A percentile compares a stretch with the other conserved stretches of the same genome.
These are phyloP conservation scores for Mactra quadrangularis DNA, from an alignment of 1,140 invertebrate genomes.

Conservation along the genomic window DNA sequence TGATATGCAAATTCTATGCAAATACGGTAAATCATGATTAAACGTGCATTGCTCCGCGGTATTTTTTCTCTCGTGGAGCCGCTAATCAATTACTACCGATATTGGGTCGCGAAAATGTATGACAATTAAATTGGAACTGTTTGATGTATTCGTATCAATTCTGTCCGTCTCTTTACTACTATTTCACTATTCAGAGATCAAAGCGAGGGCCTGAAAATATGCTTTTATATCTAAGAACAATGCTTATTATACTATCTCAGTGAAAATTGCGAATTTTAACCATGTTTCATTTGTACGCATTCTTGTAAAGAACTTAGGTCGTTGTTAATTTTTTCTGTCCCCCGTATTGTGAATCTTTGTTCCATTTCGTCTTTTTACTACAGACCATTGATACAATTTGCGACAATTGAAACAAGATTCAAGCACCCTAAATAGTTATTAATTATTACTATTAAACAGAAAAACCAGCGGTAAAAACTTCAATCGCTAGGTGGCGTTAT, in stretches of 20 bases:
- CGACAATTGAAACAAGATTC: too few relatives aligned
- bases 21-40: conserved; percentile 56
- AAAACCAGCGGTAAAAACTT: too few relatives aligned
- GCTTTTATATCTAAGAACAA: conserved; percentile 8
- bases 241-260: conserved; percentile 12
- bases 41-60: conserved; percentile 2
- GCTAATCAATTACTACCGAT: conserved; percentile 39
- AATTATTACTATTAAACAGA: too few relatives aligned
- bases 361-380: neutral
- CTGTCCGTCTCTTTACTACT: conserved; percentile 4
- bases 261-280: conserved; percentile 43
- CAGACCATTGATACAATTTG: too few relatives aligned
- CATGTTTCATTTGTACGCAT: conserved; percentile 26
- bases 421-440: too few relatives aligned
- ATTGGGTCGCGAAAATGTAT: neutral
- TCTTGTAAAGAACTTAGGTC: conserved; percentile 2
- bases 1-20: conserved; percentile 58
- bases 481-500: too few relatives aligned
- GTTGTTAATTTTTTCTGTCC: conserved; percentile 14
- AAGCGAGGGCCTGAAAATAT: conserved; percentile 25
- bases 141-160: conserved; percentile 30
- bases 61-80: conserved; percentile 1
- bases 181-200: conserved; percentile 40
- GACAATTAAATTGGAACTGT: conserved; percentile 46
- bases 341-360: neutral